A percentile compares a stretch with the other conserved stretches of the same genome.
These are phyloP conservation scores for Halyomorpha halys DNA, from an alignment of 1,140 invertebrate species.

Conservation along the genomic window DNA sequence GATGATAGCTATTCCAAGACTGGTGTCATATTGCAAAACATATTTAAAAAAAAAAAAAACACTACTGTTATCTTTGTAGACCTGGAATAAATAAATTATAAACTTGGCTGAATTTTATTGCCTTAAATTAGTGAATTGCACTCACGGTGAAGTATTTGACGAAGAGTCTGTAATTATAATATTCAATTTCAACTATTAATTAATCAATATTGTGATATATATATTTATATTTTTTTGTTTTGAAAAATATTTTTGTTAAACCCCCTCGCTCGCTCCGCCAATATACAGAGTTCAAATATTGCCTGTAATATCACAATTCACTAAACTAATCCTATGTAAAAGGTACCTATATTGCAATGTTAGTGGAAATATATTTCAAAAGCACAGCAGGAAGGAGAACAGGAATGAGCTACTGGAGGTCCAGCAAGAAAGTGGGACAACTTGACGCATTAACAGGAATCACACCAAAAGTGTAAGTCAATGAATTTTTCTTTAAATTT, in stretches of 20 bases:
- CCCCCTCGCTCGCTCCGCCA: constrained; percentile 14
- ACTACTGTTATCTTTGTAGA: too few relatives aligned
- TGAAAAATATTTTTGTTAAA: too few relatives aligned
- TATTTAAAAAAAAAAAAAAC: too few relatives aligned
- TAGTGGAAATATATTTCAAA: constrained; percentile 10
- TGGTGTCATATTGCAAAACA: too few relatives aligned
- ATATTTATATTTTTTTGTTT: not conserved
- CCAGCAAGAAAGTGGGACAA: constrained; percentile 2
- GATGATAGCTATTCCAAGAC: too few relatives aligned
- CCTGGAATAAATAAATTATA: too few relatives aligned
- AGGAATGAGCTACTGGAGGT: not conserved
- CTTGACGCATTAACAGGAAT: not conserved
- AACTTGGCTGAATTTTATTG: too few relatives aligned
- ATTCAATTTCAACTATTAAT: too few relatives aligned
- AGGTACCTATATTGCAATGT: not conserved
- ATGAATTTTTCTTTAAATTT: constrained; percentile 11
- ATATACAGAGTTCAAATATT: not conserved
- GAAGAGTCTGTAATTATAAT: too few relatives aligned
- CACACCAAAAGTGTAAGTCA: constrained; percentile 13
- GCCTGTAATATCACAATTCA: not conserved
- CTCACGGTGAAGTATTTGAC: too few relatives aligned
- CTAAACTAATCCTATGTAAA: too few relatives aligned
- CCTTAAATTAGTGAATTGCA: too few relatives aligned
- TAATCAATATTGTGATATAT: not conserved
- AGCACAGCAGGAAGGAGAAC: not conserved